Percentiles rank a stretch among this genome's conserved stretches.
phyloP scores from a whole-genome alignment of 1,140 invertebrate species.

The Lucilia sericata region DNA sequence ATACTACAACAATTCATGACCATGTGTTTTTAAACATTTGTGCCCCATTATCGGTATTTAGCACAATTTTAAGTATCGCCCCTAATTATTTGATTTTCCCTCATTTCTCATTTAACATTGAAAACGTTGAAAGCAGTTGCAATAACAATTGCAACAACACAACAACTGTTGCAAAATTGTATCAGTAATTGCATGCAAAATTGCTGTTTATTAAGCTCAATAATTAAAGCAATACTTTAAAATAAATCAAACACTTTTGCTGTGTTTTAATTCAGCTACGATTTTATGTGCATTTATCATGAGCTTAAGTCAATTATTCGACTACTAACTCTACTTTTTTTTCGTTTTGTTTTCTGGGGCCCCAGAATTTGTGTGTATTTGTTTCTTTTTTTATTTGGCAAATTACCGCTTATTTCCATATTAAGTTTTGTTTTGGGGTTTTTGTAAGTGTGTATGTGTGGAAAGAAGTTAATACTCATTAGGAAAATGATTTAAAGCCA shows the following conservation, averaged over 20 bases:
- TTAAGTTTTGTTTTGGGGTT: not conserved
- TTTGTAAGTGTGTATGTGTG: too few relatives aligned
- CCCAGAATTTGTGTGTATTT: not conserved
- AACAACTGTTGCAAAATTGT: not conserved
- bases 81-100: constrained; percentile 16
- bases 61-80: constrained; percentile 9
- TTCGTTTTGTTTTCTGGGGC: not conserved
- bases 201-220: not conserved
- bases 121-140: not conserved
- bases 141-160: not conserved
- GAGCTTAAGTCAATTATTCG: not conserved
- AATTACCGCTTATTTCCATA: not conserved
- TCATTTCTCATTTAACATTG: not conserved
- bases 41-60: constrained; percentile 6
- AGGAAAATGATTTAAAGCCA: too few relatives aligned
- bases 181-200: constrained; percentile 10
- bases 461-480: too few relatives aligned
- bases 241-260: not conserved
- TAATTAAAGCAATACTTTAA: constrained; percentile 18
- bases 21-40: too few relatives aligned
- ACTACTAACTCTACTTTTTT: not conserved
- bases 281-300: constrained; percentile 17
- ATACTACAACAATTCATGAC: too few relatives aligned
- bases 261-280: not conserved
- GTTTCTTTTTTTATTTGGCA: not conserved